Evolutionary conservation across 2,888 invertebrate genomes (phyloP).

Genomic region (Napeogenes inachia): DNA sequence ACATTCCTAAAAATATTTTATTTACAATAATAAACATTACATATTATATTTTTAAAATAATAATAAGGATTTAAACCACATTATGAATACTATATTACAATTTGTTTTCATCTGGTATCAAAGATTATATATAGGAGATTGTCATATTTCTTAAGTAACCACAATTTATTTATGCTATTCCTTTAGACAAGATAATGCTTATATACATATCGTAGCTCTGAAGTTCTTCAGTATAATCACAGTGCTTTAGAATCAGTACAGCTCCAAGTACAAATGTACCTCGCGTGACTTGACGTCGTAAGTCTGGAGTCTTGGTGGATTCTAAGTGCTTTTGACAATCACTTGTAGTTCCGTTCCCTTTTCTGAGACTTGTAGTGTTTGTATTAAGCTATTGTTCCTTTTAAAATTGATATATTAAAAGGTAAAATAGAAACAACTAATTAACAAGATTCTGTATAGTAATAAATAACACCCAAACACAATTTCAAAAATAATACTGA

Average conservation of each 20-base stretch:
- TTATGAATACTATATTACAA: no score
- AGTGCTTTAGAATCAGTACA: background rate
- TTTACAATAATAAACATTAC: no score
- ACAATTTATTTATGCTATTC: no score
- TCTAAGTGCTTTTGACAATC: background rate
- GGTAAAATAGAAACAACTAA: background rate
- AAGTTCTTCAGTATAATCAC: no score
- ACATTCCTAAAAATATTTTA: no score
- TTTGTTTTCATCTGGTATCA: no score
- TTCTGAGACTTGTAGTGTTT: background rate
- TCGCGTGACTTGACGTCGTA: conserved; percentile 15
- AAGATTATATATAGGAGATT: no score
- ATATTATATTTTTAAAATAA: no score
- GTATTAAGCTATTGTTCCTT: background rate
- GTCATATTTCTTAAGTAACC: no score
- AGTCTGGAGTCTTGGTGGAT: background rate
- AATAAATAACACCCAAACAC: background rate
- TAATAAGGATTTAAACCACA: no score
- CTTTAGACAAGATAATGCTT: no score
- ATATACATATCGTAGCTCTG: no score
- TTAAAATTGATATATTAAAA: background rate
- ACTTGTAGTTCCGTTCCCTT: background rate
- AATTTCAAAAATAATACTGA: conserved; percentile 8
- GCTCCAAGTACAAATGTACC: conserved; percentile 17
- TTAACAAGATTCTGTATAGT: background rate